Percentiles rank a stretch among this genome's conserved stretches.
These are phyloP conservation scores for Chloroclysta siterata DNA, from an alignment of 2,888 invertebrate species.

Conservation along the genomic window DNA sequence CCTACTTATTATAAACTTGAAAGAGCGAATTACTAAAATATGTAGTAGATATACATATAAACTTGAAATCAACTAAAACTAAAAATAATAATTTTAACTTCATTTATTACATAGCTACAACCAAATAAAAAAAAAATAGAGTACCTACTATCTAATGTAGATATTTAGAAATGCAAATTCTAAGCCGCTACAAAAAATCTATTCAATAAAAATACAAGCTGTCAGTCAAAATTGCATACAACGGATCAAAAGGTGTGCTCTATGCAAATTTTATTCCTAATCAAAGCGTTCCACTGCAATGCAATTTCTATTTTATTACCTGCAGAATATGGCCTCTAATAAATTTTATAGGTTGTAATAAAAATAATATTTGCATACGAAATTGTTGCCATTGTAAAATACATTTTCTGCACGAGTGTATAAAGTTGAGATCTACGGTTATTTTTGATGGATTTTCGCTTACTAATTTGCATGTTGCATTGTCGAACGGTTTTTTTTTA, in stretches of 20 bases:
- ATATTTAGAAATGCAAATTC: conserved; percentile 31
- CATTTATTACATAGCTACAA: too few species aligned
- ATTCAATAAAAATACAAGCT: conserved; percentile 56
- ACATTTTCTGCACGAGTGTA: conserved; percentile 41
- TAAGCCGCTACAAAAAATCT: conserved; percentile 43
- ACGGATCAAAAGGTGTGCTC: conserved; percentile 81
- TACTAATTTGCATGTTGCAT: conserved; percentile 83
- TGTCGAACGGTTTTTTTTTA: conserved; percentile 79
- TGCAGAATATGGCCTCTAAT: conserved; percentile 42
- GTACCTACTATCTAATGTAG: too few species aligned
- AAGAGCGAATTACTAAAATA: too few species aligned
- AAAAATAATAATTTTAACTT: too few species aligned
- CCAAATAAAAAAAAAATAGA: too few species aligned
- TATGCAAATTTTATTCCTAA: conserved; percentile 77
- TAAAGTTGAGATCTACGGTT: conserved; percentile 52
- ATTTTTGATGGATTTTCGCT: conserved; percentile 39
- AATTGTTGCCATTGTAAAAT: conserved; percentile 53
- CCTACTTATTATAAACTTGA: too few species aligned
- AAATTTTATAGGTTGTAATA: conserved; percentile 44
- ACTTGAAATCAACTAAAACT: too few species aligned
- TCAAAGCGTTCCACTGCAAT: conserved; percentile 33
- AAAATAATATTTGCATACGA: conserved; percentile 57
- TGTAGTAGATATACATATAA: too few species aligned
- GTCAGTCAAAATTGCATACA: conserved; percentile 80
- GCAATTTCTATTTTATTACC: conserved; percentile 46